Base-by-base conservation (phyloP, 2,113 vertebrate genomes). In the Myotis brandtii region DNA sequence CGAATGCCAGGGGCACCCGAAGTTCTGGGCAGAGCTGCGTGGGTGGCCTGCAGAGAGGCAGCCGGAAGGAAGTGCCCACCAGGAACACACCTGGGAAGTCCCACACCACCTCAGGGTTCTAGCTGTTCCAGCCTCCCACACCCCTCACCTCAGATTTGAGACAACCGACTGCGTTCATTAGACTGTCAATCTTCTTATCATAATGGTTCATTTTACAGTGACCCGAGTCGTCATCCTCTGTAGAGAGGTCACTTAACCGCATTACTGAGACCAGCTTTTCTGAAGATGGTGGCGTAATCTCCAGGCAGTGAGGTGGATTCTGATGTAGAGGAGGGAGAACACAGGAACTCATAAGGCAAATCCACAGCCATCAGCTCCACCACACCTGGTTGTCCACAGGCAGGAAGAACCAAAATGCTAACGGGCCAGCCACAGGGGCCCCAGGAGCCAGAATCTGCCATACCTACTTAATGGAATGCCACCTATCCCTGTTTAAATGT, bases 171-270 rank as follows among this genome's bases (percentile, higher is more conserved):
- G 98, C 98, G 0, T 98, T 99, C 98, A 99, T 98, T 70, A 99
- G 98, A 96, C 97, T 99, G 84, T 99, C 99, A 1, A 99, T 99
- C 98, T 99, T 99, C 98, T 98, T 99, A 86, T 99, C 99, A 3
- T 99, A 99, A 79, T 98, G 97, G n/a, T 98, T 99, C 54, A 99
- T 99, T 87, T 98, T 99, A 97, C 98, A 98, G 52, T 98, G 99
- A 16, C 98, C 76, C 0, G 96, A 99, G 13, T 99, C 99, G 0
- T 99, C 99, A 34, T 99, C 99, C 46, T 99, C 99, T 0, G 98
- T 99, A 1, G 99, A 99, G 43, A 99, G 99, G 95, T 99, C 99
- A 48, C 99, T 99, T 94, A 99, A 94, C 81, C 95, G 98, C 97
- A 99, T 95, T 1, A 97, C 98, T 1, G 99, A 98, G 77, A 98